Percentiles rank a stretch among this genome's conserved stretches.
phyloP scores from a whole-genome alignment of 1,140 invertebrate species.

The Penaeus japonicus region DNA sequence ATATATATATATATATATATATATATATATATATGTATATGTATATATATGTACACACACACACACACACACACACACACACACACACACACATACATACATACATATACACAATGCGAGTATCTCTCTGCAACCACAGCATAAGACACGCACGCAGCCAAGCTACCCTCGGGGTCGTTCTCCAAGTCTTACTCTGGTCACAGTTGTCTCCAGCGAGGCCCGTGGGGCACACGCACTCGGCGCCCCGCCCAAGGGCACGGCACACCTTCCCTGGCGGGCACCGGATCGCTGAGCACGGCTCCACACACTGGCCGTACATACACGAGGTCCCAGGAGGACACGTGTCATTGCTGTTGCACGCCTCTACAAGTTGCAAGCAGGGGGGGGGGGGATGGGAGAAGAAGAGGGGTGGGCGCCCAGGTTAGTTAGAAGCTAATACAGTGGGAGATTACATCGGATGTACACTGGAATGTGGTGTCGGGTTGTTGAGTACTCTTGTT shows the following conservation, averaged over 20 bases:
- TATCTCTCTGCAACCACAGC: no score
- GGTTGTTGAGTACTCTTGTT: no score
- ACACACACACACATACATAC: no score
- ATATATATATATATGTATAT: no score
- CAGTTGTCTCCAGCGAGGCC: slow-evolving; percentile 61
- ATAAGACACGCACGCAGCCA: no score
- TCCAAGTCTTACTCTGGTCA: background rate
- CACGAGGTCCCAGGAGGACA: slow-evolving; percentile 60
- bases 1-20: no score
- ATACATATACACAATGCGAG: no score
- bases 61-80: no score
- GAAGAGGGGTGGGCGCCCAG: slow-evolving; percentile 51
- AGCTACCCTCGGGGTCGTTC: no score
- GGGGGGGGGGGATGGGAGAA: slow-evolving; percentile 34
- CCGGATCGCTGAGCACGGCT: slow-evolving; percentile 56
- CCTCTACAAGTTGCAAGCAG: slow-evolving; percentile 54
- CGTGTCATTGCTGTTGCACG: slow-evolving; percentile 21
- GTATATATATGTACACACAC: no score
- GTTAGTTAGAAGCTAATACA: slow-evolving; percentile 19
- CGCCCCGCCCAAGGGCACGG: background rate
- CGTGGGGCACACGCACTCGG: slow-evolving; percentile 43
- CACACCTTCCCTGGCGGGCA: slow-evolving; percentile 20
- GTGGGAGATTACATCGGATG: slow-evolving; percentile 6
- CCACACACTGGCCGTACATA: slow-evolving; percentile 60
- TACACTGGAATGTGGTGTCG: no score